These are phyloP conservation scores for Scomber japonicus DNA, from an alignment of 2,113 vertebrate species.

Conservation along the genomic window DNA sequence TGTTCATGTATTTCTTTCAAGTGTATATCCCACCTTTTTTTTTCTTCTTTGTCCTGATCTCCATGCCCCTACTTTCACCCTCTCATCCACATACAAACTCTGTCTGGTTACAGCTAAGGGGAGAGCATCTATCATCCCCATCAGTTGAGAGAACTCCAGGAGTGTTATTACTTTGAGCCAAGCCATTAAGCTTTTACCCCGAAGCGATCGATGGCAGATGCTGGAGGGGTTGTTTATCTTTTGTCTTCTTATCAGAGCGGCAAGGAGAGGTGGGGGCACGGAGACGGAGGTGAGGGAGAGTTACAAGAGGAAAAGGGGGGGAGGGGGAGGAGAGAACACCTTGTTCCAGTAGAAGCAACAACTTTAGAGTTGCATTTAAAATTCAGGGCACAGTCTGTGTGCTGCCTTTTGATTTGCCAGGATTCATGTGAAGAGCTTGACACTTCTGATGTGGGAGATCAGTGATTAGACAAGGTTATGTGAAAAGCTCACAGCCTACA, in stretches of 20 bases:
- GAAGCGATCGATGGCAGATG: constrained; percentile 76
- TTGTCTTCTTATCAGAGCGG: constrained; percentile 80
- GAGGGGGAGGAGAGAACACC: constrained; percentile 39
- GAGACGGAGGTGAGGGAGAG: constrained; percentile 13
- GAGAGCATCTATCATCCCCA: constrained; percentile 72
- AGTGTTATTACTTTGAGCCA: constrained; percentile 80
- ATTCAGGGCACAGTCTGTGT: constrained; percentile 39
- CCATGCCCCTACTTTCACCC: constrained; percentile 26
- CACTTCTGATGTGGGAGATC: constrained; percentile 56
- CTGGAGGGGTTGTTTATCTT: constrained; percentile 79
- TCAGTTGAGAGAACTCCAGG: constrained; percentile 73
- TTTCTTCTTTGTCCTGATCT: constrained; percentile 25
- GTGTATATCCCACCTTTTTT: constrained; percentile 2
- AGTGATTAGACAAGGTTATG: constrained; percentile 64
- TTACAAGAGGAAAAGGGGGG: constrained; percentile 16
- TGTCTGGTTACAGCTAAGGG: constrained; percentile 32
- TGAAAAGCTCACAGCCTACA: constrained; percentile 52
- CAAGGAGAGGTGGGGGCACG: constrained; percentile 40
- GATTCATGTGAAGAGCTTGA: constrained; percentile 39
- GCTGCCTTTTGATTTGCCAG: constrained; percentile 40
- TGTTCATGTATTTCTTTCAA: constrained; percentile 34
- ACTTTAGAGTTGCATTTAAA: constrained; percentile 37
- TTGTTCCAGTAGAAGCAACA: constrained; percentile 43
- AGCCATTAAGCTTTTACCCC: constrained; percentile 80
- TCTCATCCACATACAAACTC: constrained; percentile 21